Evolutionary conservation across 2,113 vertebrate species (phyloP), one percentile per base, ranked within the genome.

Genomic region (Dipodomys ordii): DNA sequence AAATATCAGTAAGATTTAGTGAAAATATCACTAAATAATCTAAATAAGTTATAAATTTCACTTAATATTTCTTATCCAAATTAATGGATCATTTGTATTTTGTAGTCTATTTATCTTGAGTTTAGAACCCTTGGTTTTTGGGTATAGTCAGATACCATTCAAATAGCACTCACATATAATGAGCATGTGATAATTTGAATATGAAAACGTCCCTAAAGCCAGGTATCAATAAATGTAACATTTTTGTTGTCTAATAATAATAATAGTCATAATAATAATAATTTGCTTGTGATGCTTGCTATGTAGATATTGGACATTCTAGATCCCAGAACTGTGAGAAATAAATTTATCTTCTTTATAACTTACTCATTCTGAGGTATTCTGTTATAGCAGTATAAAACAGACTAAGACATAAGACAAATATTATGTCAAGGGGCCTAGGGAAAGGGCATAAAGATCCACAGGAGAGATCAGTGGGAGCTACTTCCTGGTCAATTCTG

Each of bases 81-180:
- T 46, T 65, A 62, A 46, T 64, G 11, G 28, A 62, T 84, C 20
- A 90, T 77, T 74, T 73, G 22, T 69, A 88, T 90, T 93, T 64
- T 77, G 5, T 87, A 22, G 23, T 65, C 22, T 35, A 28, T 44
- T 1, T 72, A 44, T 76, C 22, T 80, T 30, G 78, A 19, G 10
- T 87, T 87, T 81, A 92, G 30, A 71, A 53, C 27, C 11, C 35
- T 90, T 71, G 73, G 7, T 35, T 25, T 65, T 8, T 39, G 30
- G 4, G 15, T 27, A 35, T n/a, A 67, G n/a, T 69, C 9, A 64
- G n/a, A 87, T 2, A 77, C 32, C 72, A 94, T 67, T 46, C 12
- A 49, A 57, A 44, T 19, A 85, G 13, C 25, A 74, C 25, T 39
- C 71, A 62, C 67, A 64, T 72, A 35, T 46, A 65, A 35, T 53